A percentile compares a stretch with the other conserved stretches of the same genome.
Conservation (phyloP, 2,113 vertebrate species). For the Charina bottae region DNA sequence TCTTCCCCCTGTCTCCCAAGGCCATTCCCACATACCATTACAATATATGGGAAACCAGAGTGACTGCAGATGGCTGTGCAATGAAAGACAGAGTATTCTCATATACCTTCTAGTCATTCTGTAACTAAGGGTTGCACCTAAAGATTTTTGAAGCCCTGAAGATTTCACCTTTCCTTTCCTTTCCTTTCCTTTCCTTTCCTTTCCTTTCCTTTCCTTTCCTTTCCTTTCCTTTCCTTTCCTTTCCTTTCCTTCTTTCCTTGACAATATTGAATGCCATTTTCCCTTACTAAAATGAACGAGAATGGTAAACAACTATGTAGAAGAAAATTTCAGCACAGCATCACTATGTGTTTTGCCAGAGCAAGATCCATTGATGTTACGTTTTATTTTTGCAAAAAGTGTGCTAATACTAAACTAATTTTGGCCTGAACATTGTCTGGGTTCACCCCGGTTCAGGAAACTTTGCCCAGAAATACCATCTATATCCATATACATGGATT, state of each 20-base stretch:
- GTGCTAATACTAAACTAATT: no score
- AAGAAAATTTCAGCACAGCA: background rate
- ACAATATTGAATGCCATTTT: background rate
- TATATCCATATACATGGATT: no score
- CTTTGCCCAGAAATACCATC: no score
- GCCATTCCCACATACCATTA: no score
- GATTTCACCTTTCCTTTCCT: background rate
- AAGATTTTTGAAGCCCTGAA: background rate
- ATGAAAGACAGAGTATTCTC: no score
- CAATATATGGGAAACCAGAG: no score
- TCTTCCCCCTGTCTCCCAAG: no score
- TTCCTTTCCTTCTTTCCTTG: background rate
- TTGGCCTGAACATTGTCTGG: no score
- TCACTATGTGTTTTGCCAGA: background rate
- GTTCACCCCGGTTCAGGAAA: no score
- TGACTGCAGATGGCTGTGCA: no score
- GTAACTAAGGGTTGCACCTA: background rate
- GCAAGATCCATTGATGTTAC: no score
- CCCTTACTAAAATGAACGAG: background rate
- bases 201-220: background rate
- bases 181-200: background rate
- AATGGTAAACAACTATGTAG: background rate
- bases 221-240: background rate
- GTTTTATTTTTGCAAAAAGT: no score
- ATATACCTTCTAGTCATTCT: background rate